These are phyloP conservation scores for Pachyrhynchus sulphureomaculatus DNA, from an alignment of 1,140 invertebrate genomes.

Conservation along the genomic window DNA sequence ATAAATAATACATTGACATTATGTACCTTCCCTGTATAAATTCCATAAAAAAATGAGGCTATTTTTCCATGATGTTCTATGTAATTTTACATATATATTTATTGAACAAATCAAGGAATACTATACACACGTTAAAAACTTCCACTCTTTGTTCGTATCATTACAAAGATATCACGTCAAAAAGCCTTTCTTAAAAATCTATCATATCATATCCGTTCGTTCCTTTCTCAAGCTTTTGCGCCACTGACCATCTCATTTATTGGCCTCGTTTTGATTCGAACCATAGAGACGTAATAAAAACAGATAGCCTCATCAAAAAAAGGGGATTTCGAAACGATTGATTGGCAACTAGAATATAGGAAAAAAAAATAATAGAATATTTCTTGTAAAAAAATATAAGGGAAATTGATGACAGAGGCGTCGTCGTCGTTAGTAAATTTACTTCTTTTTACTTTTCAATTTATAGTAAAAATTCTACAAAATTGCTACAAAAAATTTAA, in stretches of 20 bases:
- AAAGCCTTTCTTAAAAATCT: conserved; percentile 3
- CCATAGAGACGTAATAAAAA: conserved; percentile 23
- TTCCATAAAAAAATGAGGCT: no score
- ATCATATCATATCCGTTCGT: neutral
- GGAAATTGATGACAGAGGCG: neutral
- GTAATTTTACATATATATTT: no score
- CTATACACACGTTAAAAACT: no score
- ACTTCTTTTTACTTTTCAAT: no score
- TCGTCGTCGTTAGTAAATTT: no score
- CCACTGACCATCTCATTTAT: conserved; percentile 22
- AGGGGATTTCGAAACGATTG: neutral
- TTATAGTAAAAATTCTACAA: no score
- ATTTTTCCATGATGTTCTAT: no score
- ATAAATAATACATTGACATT: no score
- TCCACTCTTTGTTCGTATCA: no score
- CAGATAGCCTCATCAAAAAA: conserved; percentile 13
- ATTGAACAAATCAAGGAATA: no score
- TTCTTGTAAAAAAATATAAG: conserved; percentile 5
- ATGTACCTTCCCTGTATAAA: no score
- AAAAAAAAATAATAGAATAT: conserved; percentile 10
- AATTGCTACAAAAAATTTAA: no score
- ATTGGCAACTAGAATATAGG: conserved; percentile 1
- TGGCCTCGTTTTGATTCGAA: conserved; percentile 15
- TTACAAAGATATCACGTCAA: neutral
- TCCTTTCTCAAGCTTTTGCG: conserved; percentile 4